A percentile compares a stretch with the other conserved stretches of the same genome.
phyloP scores from a whole-genome alignment of 2,888 invertebrate species.

The Agelastica alni region DNA sequence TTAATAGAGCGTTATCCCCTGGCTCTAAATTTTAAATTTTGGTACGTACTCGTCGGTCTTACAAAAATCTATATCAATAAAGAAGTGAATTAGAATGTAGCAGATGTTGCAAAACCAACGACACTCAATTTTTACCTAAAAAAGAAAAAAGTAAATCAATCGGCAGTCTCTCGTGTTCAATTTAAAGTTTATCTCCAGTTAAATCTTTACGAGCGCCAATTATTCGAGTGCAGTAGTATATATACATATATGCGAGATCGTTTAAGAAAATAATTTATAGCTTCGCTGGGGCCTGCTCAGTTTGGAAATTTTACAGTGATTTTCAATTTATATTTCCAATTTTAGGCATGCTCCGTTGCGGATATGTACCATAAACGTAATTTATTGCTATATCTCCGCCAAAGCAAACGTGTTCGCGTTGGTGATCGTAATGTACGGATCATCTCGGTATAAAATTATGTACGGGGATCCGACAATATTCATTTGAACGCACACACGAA shows the following conservation, averaged over 20 bases:
- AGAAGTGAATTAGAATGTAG: too few relatives aligned
- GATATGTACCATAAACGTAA: constrained; percentile 38
- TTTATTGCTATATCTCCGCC: constrained; percentile 42
- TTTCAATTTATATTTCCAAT: constrained; percentile 44
- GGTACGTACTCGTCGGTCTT: too few relatives aligned
- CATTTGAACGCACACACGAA: too few relatives aligned
- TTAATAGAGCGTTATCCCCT: too few relatives aligned
- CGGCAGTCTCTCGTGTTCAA: too few relatives aligned
- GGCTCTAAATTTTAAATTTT: too few relatives aligned
- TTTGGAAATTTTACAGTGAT: constrained; percentile 37
- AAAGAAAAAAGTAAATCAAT: too few relatives aligned
- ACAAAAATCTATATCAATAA: too few relatives aligned
- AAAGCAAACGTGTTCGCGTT: constrained; percentile 37
- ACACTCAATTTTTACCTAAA: too few relatives aligned
- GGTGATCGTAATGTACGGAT: constrained; percentile 36
- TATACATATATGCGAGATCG: constrained; percentile 21
- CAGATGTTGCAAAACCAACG: too few relatives aligned
- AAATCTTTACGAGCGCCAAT: constrained; percentile 27
- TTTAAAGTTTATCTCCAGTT: constrained; percentile 8
- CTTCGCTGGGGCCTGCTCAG: constrained; percentile 26
- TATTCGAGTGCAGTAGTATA: constrained; percentile 28
- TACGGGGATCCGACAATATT: constrained; percentile 16
- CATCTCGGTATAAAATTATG: constrained; percentile 34
- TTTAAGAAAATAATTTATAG: constrained; percentile 33
- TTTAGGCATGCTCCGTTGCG: constrained; percentile 35